Evolutionary conservation across 1,140 invertebrate species (phyloP), one percentile per base, ranked within the genome.

Genomic region (Antheraea mylitta): DNA sequence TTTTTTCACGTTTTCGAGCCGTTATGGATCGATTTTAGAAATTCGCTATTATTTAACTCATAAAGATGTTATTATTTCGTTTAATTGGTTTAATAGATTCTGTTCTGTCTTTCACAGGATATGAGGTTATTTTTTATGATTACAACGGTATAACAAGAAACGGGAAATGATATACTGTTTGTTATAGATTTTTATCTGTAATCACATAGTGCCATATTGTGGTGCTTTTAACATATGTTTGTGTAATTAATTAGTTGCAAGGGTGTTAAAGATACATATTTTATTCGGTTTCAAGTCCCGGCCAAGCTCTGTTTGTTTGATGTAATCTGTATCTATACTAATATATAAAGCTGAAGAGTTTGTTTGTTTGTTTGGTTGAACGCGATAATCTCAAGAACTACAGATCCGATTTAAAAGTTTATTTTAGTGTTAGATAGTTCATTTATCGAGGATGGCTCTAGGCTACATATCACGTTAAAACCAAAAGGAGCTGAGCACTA

Each of bases 1-100:
- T 81, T 75, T 67, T 81, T 89, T 87, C 85, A 89, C 89, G 18
- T 19, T 69, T 81, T 53, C 4, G n/a, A n/a, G 45, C 86, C 85
- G 86, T 90, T 89, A 90, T 81, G 79, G 82, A 80, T 81, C 72
- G 78, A 71, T 82, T 87, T 85, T 86, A 82, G 86, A 86, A 87
- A 81, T 83, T 83, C 70, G 76, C 82, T 80, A 85, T 88, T 87
- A 80, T 83, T 75, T 59, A 10, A 64, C 67, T 69, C 81, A 88
- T 85, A 88, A 53, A 66, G 61, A 74, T 77, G 68, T 79, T 53
- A 53, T 53, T 16, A 16, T 6, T 82, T 82, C 79, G 74, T 77
- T 71, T 78, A 30, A 68, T 74, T 79, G 80, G 77, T 79, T 80
- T 76, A 69, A 65, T 48, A 70, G 65, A 38, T 70, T 67, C 72